A percentile compares a stretch with the other conserved stretches of the same genome.
These are phyloP conservation scores for Myripristis murdjan DNA, from an alignment of 2,797 vertebrate species.

Conservation along the genomic window DNA sequence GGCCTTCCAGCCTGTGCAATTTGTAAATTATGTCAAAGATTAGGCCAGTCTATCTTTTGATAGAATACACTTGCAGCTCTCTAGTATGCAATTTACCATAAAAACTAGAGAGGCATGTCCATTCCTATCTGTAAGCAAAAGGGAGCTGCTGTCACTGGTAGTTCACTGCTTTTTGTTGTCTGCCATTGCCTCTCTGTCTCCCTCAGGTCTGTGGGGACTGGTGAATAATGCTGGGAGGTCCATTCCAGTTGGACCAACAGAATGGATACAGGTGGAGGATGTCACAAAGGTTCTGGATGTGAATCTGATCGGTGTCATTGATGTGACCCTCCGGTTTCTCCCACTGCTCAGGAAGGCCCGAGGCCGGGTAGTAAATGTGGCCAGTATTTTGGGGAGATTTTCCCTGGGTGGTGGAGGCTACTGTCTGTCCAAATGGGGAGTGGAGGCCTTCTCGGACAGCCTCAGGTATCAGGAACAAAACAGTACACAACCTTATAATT, in stretches of 20 bases:
- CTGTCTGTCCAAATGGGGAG: constrained; percentile 89
- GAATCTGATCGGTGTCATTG: constrained; percentile 90
- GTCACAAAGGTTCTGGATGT: constrained; percentile 89
- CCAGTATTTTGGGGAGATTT: constrained; percentile 88
- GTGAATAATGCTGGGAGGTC: constrained; percentile 91
- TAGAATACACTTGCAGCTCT: too few relatives aligned
- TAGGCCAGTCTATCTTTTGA: too few relatives aligned
- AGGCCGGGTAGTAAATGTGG: constrained; percentile 90
- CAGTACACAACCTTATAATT: too few relatives aligned
- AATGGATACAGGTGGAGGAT: constrained; percentile 91
- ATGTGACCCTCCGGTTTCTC: constrained; percentile 89
- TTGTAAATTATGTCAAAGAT: too few relatives aligned
- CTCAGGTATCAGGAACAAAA: constrained; percentile 83
- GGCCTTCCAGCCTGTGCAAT: too few relatives aligned
- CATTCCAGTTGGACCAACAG: constrained; percentile 84
- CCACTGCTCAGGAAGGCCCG: constrained; percentile 89
- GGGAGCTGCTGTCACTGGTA: too few relatives aligned
- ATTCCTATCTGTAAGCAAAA: too few relatives aligned
- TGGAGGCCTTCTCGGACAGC: constrained; percentile 92
- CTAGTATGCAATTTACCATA: too few relatives aligned
- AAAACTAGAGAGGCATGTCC: too few relatives aligned
- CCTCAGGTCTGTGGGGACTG: constrained; percentile 92
- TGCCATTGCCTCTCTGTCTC: constrained; percentile 48
- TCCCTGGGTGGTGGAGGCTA: constrained; percentile 89
- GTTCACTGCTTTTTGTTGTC: constrained; percentile 55